phyloP scores from a whole-genome alignment of 2,113 vertebrate species.

The Arenaria interpres region DNA sequence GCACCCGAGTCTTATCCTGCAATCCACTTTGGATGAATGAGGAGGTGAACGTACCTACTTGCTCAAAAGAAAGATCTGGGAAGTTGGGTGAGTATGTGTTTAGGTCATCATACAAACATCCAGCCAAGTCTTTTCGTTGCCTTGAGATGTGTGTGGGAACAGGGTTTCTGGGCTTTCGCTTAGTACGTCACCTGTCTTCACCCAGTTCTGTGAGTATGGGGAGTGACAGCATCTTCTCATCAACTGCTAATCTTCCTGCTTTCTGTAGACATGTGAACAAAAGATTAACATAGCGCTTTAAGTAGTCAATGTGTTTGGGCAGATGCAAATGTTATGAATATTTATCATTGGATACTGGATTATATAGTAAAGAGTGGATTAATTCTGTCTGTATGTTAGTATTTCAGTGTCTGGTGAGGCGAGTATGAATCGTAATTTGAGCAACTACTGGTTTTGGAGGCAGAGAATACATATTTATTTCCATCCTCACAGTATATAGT shows the following conservation, averaged over 20 bases:
- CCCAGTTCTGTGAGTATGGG: background rate
- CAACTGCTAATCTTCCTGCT: background rate
- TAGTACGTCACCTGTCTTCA: background rate
- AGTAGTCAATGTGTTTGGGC: background rate
- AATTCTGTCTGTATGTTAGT: background rate
- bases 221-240: background rate
- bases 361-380: background rate
- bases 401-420: background rate
- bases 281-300: background rate
- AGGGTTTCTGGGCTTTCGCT: background rate
- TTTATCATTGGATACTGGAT: background rate
- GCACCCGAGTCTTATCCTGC: background rate
- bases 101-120: background rate
- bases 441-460: background rate
- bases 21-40: background rate
- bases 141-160: background rate
- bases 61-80: background rate
- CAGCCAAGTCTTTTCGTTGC: background rate
- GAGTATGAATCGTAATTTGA: background rate
- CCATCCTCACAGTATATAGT: background rate
- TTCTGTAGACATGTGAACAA: background rate
- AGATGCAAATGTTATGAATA: background rate
- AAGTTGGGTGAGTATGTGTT: background rate
- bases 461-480: background rate
- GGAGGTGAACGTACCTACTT: background rate